Evolutionary conservation across 2,113 vertebrate species (phyloP), one percentile per base, ranked within the genome.

Genomic region (Perca fluviatilis): DNA sequence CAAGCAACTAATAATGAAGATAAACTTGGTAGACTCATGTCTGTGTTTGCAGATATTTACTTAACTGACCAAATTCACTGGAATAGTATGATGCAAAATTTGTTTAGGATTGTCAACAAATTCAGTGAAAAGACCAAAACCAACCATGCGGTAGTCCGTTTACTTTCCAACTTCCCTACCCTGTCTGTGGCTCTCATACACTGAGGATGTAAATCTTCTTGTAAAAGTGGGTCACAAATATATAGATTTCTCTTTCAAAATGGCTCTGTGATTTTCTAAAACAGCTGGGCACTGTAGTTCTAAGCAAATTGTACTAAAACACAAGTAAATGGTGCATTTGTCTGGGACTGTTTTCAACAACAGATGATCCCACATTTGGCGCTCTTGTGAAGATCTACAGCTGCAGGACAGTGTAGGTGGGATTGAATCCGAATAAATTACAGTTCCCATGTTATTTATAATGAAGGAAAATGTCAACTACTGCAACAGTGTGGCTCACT

Each of bases 1-100:
- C 21, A 50, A 30, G 66, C 21, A 36, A 57, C 1, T 18, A 64
- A 66, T 16, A 50, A 47, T 50, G 43, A 70, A 50, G 23, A 67
- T 67, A 36, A 54, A 50, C 47, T 16, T 53, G 40, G 51, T 23
- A 61, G 27, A 43, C 10, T 33, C 14, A 6, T 62, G 50, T 77
- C 7, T 64, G 12, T 61, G n/a, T 69, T 75, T 51, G 64, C 21
- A 82, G 47, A 73, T 21, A 68, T 53, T 66, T 10, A 46, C 19
- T 25, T 49, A 21, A 36, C 43, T 58, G 5, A 61, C 23, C 57
- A 16, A 19, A 68, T 69, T 56, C 18, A 57, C 0, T 50, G 36
- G 6, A 47, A 10, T 49, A 19, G 36, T 2, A 13, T 19, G 7
- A 56, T 13, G 21, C 30, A 16, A 53, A 51, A 23, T 65, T 4